Conservation (phyloP, 2,113 vertebrate genomes). For the Sakesphorus luctuosus region DNA sequence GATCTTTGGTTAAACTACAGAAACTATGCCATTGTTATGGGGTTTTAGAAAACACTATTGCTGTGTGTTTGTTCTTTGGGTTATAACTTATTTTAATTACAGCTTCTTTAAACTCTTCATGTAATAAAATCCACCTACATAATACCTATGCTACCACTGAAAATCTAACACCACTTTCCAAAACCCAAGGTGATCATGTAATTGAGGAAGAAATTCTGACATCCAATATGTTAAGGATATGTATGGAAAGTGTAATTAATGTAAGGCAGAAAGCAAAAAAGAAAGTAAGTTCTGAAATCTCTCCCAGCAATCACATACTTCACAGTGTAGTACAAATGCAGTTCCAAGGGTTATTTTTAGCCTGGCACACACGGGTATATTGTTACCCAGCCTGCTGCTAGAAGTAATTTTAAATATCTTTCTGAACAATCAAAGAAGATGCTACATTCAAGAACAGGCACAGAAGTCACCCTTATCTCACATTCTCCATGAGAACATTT, state of each 20-base stretch:
- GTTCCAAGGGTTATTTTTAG: constrained; percentile 61
- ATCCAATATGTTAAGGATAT: background rate
- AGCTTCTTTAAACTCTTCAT: background rate
- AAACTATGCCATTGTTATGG: background rate
- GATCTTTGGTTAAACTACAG: background rate
- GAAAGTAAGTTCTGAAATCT: constrained; percentile 55
- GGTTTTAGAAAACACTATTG: background rate
- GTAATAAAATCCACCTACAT: background rate
- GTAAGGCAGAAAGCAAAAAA: constrained; percentile 8
- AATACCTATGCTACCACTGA: background rate
- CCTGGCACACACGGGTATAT: constrained; percentile 48
- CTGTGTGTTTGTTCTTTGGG: background rate
- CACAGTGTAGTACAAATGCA: constrained; percentile 9
- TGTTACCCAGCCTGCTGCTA: constrained; percentile 59
- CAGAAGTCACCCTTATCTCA: constrained; percentile 42
- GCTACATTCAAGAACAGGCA: constrained; percentile 31
- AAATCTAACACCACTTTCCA: background rate
- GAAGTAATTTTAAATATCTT: constrained; percentile 66
- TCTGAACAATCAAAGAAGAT: constrained; percentile 46
- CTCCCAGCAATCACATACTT: constrained; percentile 38
- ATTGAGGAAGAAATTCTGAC: background rate
- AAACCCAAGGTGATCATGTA: background rate
- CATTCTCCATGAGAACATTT: constrained; percentile 63
- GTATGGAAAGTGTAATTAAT: constrained; percentile 47
- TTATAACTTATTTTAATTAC: background rate